Percentiles rank a stretch among this genome's conserved stretches.
These are phyloP conservation scores for Drymonia ruficornis DNA, from an alignment of 2,888 invertebrate genomes.

Conservation along the genomic window DNA sequence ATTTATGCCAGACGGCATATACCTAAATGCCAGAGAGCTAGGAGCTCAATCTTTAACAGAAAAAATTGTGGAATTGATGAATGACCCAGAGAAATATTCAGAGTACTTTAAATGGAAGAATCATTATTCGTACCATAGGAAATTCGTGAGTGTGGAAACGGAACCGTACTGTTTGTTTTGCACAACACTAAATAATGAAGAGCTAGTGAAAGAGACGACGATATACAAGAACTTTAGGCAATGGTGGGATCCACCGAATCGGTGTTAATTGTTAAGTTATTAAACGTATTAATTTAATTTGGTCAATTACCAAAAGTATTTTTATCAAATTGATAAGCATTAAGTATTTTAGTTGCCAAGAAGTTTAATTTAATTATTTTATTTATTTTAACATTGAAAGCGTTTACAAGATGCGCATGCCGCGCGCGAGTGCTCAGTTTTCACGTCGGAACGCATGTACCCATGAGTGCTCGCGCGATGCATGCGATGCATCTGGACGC, in stretches of 20 bases:
- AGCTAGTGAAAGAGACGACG: conserved; percentile 27
- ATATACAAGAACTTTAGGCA: conserved; percentile 32
- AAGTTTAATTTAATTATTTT: no score
- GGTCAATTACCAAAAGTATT: no score
- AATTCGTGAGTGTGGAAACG: conserved; percentile 31
- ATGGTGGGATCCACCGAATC: conserved; percentile 27
- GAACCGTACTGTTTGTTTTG: conserved; percentile 49
- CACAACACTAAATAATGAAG: conserved; percentile 34
- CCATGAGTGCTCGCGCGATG: no score
- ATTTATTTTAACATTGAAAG: no score
- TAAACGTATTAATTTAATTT: not conserved
- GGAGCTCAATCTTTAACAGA: conserved; percentile 30
- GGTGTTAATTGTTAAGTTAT: conserved; percentile 16
- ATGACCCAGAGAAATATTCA: conserved; percentile 39
- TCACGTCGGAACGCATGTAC: no score
- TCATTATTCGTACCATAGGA: conserved; percentile 44
- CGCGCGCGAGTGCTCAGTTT: no score
- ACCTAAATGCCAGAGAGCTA: conserved; percentile 41
- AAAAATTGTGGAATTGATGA: conserved; percentile 42
- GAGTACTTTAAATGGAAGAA: conserved; percentile 53
- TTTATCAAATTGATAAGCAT: not conserved
- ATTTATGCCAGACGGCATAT: conserved; percentile 50
- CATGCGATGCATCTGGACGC: no score
- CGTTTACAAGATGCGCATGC: no score
- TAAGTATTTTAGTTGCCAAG: not conserved